phyloP scores from a whole-genome alignment of 2,113 vertebrate genomes.

The Carassius gibelio region DNA sequence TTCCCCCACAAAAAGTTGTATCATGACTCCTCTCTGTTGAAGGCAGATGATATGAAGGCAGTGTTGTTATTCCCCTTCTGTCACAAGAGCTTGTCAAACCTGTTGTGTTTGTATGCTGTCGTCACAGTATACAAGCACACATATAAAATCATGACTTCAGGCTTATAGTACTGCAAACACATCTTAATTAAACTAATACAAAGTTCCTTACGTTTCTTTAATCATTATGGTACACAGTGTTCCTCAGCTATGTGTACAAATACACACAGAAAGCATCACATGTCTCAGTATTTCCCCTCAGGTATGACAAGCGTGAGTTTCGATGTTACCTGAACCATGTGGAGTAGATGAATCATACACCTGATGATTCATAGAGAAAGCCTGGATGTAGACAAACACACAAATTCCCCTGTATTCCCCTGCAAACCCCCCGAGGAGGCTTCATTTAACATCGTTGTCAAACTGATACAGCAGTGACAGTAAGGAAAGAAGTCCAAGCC shows the following conservation, averaged over 20 bases:
- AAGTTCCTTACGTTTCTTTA: not conserved
- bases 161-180: not conserved
- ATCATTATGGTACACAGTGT: not conserved
- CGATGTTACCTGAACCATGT: not conserved
- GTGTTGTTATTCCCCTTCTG: not conserved
- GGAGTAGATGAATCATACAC: slow-evolving; percentile 1
- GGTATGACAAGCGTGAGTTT: slow-evolving; percentile 25
- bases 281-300: not conserved
- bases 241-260: not conserved
- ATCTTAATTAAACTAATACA: not conserved
- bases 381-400: slow-evolving; percentile 3
- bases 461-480: not conserved
- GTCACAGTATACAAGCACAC: not conserved
- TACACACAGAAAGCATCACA: not conserved
- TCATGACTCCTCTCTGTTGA: too few species aligned
- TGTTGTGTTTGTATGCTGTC: slow-evolving; percentile 37
- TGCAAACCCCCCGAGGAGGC: not conserved
- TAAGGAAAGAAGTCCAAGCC: too few species aligned
- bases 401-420: not conserved
- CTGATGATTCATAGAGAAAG: slow-evolving; percentile 19
- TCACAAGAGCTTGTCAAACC: slow-evolving; percentile 22
- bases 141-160: not conserved
- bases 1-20: too few species aligned
- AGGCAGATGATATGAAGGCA: not conserved
- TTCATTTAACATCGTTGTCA: slow-evolving; percentile 35